A percentile compares a stretch with the other conserved stretches of the same genome.
Conservation (phyloP, 2,113 vertebrate species). For the Phaethon lepturus region DNA sequence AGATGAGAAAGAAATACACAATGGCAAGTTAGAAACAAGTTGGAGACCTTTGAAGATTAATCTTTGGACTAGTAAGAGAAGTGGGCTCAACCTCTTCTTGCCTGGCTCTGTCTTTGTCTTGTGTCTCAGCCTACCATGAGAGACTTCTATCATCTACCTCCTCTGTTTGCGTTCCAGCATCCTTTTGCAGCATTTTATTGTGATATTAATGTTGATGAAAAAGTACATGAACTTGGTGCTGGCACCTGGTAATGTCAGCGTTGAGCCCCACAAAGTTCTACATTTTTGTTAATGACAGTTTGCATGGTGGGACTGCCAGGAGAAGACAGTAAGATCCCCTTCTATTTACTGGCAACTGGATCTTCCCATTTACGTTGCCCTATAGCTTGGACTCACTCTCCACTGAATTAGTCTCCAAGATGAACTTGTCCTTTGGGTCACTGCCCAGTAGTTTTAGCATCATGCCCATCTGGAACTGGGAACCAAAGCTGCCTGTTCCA, state of each 20-base stretch:
- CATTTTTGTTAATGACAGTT: neutral
- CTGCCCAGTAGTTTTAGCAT: neutral
- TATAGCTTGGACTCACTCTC: neutral
- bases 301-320: neutral
- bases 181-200: neutral
- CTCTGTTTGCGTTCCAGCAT: neutral
- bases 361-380: neutral
- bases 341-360: neutral
- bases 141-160: neutral
- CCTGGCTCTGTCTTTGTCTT: neutral
- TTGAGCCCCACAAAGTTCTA: neutral
- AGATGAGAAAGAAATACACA: neutral
- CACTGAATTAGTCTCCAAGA: neutral
- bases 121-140: neutral
- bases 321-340: neutral
- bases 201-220: neutral
- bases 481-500: neutral
- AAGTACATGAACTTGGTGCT: neutral
- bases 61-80: neutral
- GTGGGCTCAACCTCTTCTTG: neutral
- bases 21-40: neutral
- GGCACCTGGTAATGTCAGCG: neutral
- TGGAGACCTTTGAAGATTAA: neutral
- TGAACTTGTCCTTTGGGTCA: neutral
- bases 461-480: neutral